Base-by-base conservation (phyloP, 2,888 invertebrate genomes). In the Pocota personata region DNA sequence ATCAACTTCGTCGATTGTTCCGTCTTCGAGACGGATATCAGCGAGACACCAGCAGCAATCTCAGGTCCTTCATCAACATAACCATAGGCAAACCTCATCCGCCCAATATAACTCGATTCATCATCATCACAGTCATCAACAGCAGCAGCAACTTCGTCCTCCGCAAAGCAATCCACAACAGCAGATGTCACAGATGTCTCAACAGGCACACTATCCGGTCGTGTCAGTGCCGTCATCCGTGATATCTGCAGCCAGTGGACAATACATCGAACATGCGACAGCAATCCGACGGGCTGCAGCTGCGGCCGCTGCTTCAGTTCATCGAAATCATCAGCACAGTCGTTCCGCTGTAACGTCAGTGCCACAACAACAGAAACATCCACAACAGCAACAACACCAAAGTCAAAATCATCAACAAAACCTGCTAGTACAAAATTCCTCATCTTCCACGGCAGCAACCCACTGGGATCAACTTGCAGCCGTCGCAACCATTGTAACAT, bases 381-480 rank as follows among this genome's bases (percentile, higher is more conserved):
- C 40, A 27, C 60, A 75, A 62, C 62, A 86, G 43, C 88, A 90
- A 40, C 40, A 40, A 88, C 91, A 91, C 80, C 90, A 90, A 40
- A 82, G 57, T 64, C 88, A 87, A 67, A 88, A 83, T 66, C 84
- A 88, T 69, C 89, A 89, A 71, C 89, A 89, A 76, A 88, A 87
- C 82, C 88, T 89, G 64, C 78, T 89, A 88, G 88, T 88, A 88
- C 89, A 89, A 88, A 88, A 87, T 76, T 88, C 91, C 27, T 86
- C 88, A 48, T 88, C 89, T 19, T 71, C 72, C 19, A 50, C 64
- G 10, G 24, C 72, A 71, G 30, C 76, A 40, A 88, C 88, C 46
- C 91, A 91, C 82, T 92, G 92, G 91, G 91, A 91, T 88, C 92
- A 92, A 76, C 88, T 91, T 76, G 90, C 91, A 27, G 90, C 89